Evolutionary conservation across 2,797 vertebrate genomes (phyloP), one percentile per base, ranked within the genome.

Genomic region (Karalla daura): DNA sequence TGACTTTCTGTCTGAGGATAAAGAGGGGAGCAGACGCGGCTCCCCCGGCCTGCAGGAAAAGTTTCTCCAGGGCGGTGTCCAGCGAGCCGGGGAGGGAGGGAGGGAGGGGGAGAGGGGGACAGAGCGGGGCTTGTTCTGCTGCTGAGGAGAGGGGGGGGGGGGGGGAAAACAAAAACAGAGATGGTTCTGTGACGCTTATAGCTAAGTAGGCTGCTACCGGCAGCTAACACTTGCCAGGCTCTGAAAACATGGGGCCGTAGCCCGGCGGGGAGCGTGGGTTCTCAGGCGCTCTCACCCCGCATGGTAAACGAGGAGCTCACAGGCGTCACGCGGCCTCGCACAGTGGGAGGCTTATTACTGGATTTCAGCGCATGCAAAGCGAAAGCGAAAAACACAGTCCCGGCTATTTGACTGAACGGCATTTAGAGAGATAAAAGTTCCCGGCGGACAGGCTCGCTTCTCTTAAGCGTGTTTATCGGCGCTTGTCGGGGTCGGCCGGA

Each of bases 111-210:
- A 52, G 66, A 44, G 49, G 36, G 25, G 60, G 77, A 89, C 83
- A 92, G 81, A 86, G 78, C 40, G 15, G 23, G 20, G 28, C 76
- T 81, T 91, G 86, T 91, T 84, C 70, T 70, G 51, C 25, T 0
- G 59, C 25, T 58, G 35, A 60, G 54, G 72, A 70, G 67, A 66
- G n/a, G n/a, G n/a, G n/a, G n/a, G n/a, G n/a, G n/a, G n/a, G n/a
- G n/a, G n/a, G n/a, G n/a, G n/a, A n/a, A n/a, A n/a, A n/a, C n/a
- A 78, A 69, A 81, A 47, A 88, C 83, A 86, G 79, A 80, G 84
- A 79, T 81, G 77, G 61, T 74, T 86, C 74, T 89, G 81, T 88
- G 76, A 82, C 18, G 10, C 49, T 86, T 84, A 41, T 59, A 78
- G 62, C 59, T 55, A 28, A 69, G 61, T 49, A 64, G 74, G 78